Evolutionary conservation across 2,888 invertebrate genomes (phyloP).

Genomic region (Himalopsyche kuldschensis): DNA sequence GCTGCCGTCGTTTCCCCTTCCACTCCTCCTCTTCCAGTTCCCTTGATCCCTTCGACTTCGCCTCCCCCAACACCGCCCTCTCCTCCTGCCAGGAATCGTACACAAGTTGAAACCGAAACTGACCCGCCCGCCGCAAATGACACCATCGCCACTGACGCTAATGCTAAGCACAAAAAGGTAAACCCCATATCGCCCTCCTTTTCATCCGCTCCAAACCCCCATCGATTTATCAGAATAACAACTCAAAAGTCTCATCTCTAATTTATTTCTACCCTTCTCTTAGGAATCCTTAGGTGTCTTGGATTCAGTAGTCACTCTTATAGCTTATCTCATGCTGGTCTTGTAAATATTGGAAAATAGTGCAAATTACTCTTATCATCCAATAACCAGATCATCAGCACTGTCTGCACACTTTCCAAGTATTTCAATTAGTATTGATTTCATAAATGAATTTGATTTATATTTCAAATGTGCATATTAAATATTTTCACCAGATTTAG

Average conservation of each 20-base stretch:
- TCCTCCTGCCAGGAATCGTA: not conserved
- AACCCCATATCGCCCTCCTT: not conserved
- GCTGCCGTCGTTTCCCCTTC: conserved; percentile 25
- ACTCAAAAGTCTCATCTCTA: not conserved
- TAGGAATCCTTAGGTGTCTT: not conserved
- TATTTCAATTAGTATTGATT: no score
- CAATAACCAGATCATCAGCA: not conserved
- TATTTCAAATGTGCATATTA: no score
- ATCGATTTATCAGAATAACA: not conserved
- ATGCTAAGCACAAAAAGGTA: conserved; percentile 38
- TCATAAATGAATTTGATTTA: no score
- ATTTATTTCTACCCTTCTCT: not conserved
- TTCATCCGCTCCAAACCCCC: not conserved
- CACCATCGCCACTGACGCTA: conserved; percentile 4
- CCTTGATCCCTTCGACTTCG: conserved; percentile 17
- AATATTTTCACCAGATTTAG: no score
- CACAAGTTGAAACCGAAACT: not conserved
- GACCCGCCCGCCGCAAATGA: conserved; percentile 21
- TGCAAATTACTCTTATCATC: not conserved
- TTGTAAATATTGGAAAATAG: not conserved
- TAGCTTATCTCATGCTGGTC: not conserved
- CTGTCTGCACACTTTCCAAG: not conserved
- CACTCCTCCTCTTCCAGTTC: conserved; percentile 30
- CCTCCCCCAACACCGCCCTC: conserved; percentile 25
- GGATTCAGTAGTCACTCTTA: not conserved